These are phyloP conservation scores for Tridacna gigas DNA, from an alignment of 2,888 invertebrate species.

Conservation along the genomic window DNA sequence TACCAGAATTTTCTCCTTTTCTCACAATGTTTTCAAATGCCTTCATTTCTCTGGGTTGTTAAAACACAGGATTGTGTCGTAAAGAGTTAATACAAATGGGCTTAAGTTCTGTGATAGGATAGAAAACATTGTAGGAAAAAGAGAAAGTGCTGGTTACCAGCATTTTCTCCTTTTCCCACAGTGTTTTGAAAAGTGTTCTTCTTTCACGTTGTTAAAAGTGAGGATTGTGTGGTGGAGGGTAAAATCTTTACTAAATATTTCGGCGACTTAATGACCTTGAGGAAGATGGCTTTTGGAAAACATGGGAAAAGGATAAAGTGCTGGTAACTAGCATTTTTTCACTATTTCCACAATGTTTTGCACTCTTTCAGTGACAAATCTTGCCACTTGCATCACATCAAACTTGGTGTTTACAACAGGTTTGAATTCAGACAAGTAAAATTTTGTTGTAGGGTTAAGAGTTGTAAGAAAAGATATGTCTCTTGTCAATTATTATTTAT, in stretches of 20 bases:
- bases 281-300: neutral
- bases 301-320: neutral
- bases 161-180: neutral
- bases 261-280: neutral
- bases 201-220: too few species aligned
- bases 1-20: neutral
- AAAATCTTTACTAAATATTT: too few species aligned
- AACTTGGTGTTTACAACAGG: too few species aligned
- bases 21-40: neutral
- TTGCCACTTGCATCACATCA: too few species aligned
- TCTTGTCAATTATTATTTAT: too few species aligned
- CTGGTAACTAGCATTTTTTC: neutral
- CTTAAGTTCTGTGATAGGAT: neutral
- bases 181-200: too few species aligned
- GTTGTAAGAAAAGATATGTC: too few species aligned
- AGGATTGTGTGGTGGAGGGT: too few species aligned
- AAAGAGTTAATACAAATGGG: too few species aligned
- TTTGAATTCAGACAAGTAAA: too few species aligned
- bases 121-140: neutral
- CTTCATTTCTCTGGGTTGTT: neutral
- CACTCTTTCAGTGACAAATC: neutral
- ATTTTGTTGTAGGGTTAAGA: too few species aligned
- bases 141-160: neutral
- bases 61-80: neutral
- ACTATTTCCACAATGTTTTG: neutral